Conservation (phyloP, 2,797 vertebrate species). For the Agapornis canus region DNA sequence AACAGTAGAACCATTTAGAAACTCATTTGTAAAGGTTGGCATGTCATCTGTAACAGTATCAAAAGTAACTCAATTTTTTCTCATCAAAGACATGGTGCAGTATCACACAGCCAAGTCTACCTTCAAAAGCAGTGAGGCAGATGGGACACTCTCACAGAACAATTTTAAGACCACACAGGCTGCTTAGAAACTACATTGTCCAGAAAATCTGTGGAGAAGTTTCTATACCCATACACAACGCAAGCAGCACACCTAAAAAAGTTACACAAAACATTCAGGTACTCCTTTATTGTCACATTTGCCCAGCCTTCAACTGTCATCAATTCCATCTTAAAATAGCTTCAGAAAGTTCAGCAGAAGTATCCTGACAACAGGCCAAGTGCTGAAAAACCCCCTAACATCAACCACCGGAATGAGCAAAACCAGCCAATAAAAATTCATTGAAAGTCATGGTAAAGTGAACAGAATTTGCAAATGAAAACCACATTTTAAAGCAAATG, state of each 20-base stretch:
- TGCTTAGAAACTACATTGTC: neutral
- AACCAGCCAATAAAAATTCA: neutral
- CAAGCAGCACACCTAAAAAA: neutral
- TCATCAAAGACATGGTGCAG: neutral
- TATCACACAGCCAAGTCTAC: neutral
- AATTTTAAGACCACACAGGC: neutral
- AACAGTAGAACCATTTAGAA: neutral
- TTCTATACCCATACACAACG: neutral
- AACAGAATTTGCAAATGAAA: constrained; percentile 43
- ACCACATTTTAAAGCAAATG: constrained; percentile 45
- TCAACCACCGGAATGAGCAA: constrained; percentile 38
- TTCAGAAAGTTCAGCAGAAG: constrained; percentile 31
- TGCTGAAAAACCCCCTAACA: neutral
- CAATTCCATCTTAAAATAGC: constrained; percentile 25
- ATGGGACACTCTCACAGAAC: neutral
- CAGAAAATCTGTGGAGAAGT: constrained; percentile 14
- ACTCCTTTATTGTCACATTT: neutral
- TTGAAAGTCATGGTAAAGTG: constrained; percentile 22
- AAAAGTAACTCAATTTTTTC: neutral
- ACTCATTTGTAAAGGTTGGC: neutral
- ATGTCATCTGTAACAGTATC: neutral
- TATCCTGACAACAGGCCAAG: constrained; percentile 25
- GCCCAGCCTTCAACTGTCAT: neutral
- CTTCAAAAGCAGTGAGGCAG: neutral
- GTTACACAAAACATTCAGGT: neutral